These are phyloP conservation scores for Drosophila elegans DNA, from an alignment of 1,140 invertebrate genomes.

Conservation along the genomic window DNA sequence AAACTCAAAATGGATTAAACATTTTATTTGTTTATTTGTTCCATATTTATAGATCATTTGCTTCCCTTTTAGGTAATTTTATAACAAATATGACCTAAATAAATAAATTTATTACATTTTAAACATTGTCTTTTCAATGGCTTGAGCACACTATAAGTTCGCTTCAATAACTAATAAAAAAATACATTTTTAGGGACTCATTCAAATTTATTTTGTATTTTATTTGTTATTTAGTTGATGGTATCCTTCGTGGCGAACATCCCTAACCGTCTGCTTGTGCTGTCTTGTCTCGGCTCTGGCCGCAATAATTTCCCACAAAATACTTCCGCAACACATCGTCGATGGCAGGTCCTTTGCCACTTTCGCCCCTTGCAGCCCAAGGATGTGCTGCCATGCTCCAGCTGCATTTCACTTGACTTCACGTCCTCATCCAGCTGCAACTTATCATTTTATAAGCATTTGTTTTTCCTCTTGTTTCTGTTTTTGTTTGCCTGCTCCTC, in stretches of 20 bases:
- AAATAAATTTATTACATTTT: no score
- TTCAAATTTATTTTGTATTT: conserved; percentile 4
- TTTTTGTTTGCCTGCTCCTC: conserved; percentile 30
- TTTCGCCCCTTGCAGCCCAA: conserved; percentile 3
- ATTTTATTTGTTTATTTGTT: no score
- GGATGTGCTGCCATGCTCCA: conserved; percentile 17
- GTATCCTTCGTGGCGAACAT: conserved; percentile 9
- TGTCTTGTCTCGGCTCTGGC: conserved; percentile 22
- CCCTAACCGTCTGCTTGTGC: not conserved
- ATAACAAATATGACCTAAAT: no score
- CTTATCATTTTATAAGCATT: conserved; percentile 81
- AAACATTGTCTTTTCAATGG: no score
- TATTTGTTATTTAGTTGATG: not conserved
- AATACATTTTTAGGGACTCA: not conserved
- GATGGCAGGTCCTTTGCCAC: conserved; percentile 54
- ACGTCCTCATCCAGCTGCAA: conserved; percentile 59
- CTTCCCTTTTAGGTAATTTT: no score
- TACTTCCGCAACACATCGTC: conserved; percentile 73
- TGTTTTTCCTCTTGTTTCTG: conserved; percentile 50
- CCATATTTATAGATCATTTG: no score
- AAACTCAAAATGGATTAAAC: no score
- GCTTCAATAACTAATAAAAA: no score
- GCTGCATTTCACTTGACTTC: conserved; percentile 78
- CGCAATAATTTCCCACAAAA: conserved; percentile 77
- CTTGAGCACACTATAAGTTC: no score